Base-by-base conservation (phyloP, 1,140 invertebrate genomes). In the Phymastichus coffea region DNA sequence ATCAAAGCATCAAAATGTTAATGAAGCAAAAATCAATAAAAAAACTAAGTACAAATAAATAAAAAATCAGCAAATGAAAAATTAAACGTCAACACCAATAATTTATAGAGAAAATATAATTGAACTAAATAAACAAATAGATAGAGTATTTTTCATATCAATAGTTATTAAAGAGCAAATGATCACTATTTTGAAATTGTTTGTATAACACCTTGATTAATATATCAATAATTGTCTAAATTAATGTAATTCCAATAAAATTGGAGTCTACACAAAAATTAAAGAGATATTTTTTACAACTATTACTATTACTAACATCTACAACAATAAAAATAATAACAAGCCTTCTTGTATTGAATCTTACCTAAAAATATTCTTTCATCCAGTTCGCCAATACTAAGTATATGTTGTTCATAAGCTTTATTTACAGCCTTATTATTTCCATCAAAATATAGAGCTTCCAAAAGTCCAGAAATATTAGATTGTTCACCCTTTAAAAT, bases 311-410 rank as follows among this genome's bases (percentile, higher is more conserved):
- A n/a, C n/a, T n/a, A n/a, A n/a, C n/a, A n/a, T n/a, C n/a, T n/a
- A n/a, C n/a, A n/a, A n/a, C n/a, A n/a, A n/a, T n/a, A n/a, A n/a
- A n/a, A n/a, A n/a, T n/a, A n/a, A n/a, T 15, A 20, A 35, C 25
- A 52, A 52, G 38, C 48, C 37, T 51, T 41, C 30, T 35, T 33
- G 22, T 30, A 38, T 41, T 40, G 23, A 48, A 43, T 63, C 80
- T 82, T 81, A 89, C 88, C 86, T 77, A 92, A 83, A 80, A 98
- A 95, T 72, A 98, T 93, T 71, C 95, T 85, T 79, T 99, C 97
- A 73, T 99, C 96, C 79, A 98, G 95, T 80, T 98, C 94, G 4
- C 95, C 94, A 51, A 91, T 88, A 74, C 87, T 95, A 12, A 97
- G 77, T 33, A 98, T 89, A 78, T 92, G 93, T 62, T 91, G 89